Conservation (phyloP, 2,888 invertebrate species). For the Dromius quadrimaculatus region DNA sequence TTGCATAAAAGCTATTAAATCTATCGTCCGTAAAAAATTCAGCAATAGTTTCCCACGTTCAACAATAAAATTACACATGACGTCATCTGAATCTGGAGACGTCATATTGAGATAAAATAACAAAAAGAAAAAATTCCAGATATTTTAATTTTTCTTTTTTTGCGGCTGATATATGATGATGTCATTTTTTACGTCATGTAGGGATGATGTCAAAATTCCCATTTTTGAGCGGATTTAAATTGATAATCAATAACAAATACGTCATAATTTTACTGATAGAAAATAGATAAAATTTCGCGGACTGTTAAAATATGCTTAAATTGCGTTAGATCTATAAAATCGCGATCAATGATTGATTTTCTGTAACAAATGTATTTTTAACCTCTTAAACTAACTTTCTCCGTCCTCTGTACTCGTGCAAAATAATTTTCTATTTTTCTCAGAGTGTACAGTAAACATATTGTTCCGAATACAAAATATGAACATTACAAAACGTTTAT, state of each 20-base stretch:
- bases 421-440: conserved; percentile 36
- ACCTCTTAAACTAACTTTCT: conserved; percentile 25
- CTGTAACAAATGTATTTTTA: too few species aligned
- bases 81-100: conserved; percentile 6
- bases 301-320: too few species aligned
- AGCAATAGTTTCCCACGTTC: conserved; percentile 4
- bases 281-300: too few species aligned
- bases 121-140: too few species aligned
- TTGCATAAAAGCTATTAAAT: not conserved
- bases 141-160: too few species aligned
- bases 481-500: not conserved
- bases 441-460: conserved; percentile 46
- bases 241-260: too few species aligned
- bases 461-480: conserved; percentile 37
- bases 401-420: conserved; percentile 18
- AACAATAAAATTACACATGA: conserved; percentile 15
- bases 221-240: too few species aligned
- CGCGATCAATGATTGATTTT: not conserved
- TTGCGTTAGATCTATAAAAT: conserved; percentile 13
- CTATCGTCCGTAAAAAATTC: conserved; percentile 3
- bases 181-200: too few species aligned
- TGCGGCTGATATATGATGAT: too few species aligned
- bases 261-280: too few species aligned
- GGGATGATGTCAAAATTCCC: too few species aligned
- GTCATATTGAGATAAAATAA: too few species aligned